These are phyloP conservation scores for Dendroctonus valens DNA, from an alignment of 1,140 invertebrate species.

Conservation along the genomic window DNA sequence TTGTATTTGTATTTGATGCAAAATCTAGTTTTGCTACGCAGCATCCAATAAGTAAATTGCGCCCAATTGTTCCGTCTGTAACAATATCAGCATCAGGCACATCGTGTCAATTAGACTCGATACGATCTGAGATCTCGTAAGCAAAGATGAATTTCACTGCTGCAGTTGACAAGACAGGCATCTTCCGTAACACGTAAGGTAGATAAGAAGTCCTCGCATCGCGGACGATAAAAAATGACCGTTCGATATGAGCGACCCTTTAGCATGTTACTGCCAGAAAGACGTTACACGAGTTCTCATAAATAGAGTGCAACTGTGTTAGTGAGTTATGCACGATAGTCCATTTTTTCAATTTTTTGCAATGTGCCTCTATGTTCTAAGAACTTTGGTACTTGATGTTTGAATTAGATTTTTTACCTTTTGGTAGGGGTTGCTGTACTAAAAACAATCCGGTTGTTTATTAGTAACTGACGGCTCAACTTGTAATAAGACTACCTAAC, in stretches of 20 bases:
- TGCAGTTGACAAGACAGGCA: slow-evolving; percentile 30
- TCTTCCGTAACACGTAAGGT: slow-evolving; percentile 30
- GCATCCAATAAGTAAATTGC: no score
- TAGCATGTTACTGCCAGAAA: slow-evolving; percentile 21
- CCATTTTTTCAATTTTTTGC: no score
- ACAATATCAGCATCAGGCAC: neutral
- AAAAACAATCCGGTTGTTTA: no score
- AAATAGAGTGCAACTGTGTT: neutral
- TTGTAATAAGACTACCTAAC: no score
- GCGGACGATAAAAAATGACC: slow-evolving; percentile 22
- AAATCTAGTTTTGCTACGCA: no score
- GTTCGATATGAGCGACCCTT: slow-evolving; percentile 21
- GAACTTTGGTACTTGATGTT: no score
- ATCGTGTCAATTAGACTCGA: slow-evolving; percentile 29
- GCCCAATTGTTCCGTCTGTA: no score
- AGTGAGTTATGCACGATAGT: neutral
- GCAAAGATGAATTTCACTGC: slow-evolving; percentile 28
- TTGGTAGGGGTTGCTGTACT: no score
- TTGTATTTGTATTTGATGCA: no score
- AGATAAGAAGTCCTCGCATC: slow-evolving; percentile 23
- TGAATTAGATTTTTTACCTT: no score
- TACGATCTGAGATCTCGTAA: slow-evolving; percentile 19
- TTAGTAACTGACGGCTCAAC: no score
- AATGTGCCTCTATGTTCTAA: no score
- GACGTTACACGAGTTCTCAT: neutral